Conservation (phyloP, 2,888 invertebrate species). For the Perizoma flavofasciatum region DNA sequence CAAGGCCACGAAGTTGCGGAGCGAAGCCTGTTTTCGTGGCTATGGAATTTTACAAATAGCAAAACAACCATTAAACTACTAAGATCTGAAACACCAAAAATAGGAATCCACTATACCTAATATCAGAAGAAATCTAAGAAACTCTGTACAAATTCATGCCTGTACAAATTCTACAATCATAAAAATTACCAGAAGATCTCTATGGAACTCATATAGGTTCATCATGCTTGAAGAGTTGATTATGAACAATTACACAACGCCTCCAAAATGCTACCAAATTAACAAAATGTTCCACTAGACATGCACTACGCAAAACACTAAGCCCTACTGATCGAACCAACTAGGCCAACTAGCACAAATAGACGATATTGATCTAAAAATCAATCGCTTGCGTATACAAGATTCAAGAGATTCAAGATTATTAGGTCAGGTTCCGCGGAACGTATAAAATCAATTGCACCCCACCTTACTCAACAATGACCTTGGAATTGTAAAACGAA, state of each 20-base stretch:
- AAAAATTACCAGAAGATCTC: slow-evolving; percentile 11
- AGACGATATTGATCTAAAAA: slow-evolving; percentile 10
- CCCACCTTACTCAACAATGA: neutral
- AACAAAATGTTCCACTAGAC: neutral
- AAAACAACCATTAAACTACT: too few species aligned
- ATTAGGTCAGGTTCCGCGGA: slow-evolving; percentile 12
- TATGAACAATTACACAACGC: neutral
- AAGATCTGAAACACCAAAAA: neutral
- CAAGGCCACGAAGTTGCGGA: too few species aligned
- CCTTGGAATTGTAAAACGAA: neutral
- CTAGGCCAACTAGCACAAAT: slow-evolving; percentile 9
- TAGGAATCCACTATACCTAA: neutral
- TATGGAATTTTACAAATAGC: too few species aligned
- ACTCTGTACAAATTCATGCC: neutral
- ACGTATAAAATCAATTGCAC: neutral
- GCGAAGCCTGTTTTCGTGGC: too few species aligned
- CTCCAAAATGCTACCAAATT: neutral
- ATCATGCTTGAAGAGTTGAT: slow-evolving; percentile 6
- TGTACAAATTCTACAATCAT: neutral
- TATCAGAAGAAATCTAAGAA: neutral
- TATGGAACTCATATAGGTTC: slow-evolving; percentile 19
- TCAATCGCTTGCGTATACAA: neutral
- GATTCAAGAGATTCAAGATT: too few species aligned
- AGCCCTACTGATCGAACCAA: slow-evolving; percentile 2
- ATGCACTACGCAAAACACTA: slow-evolving; percentile 3